These are phyloP conservation scores for Eulemur rufifrons DNA, from an alignment of 2,113 vertebrate genomes.

Conservation along the genomic window DNA sequence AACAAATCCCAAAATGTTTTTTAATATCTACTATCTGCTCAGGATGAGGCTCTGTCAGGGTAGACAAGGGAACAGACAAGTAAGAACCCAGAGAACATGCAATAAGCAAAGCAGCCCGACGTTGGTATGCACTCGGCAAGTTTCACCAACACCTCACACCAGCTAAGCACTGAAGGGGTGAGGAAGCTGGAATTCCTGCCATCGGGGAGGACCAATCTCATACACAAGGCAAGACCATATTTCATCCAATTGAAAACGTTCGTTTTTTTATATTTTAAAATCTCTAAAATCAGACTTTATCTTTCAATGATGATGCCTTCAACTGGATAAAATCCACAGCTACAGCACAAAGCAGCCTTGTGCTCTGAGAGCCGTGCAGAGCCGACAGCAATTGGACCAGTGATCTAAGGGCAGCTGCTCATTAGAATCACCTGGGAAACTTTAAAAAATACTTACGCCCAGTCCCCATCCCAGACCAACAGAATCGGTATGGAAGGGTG, in stretches of 20 bases:
- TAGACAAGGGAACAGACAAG: background rate
- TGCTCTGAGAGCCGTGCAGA: background rate
- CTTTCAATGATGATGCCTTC: background rate
- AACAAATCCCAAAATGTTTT: background rate
- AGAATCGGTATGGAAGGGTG: background rate
- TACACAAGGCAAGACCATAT: background rate
- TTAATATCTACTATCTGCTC: background rate
- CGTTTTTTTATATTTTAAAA: background rate
- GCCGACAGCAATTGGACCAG: background rate
- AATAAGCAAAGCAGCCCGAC: background rate
- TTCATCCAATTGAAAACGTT: background rate
- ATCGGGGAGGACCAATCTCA: background rate
- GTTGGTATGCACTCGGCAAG: accelerated
- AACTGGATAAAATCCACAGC: background rate
- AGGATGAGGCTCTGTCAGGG: background rate
- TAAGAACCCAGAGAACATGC: background rate
- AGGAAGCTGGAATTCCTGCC: background rate
- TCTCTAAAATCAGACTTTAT: background rate
- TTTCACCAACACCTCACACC: background rate
- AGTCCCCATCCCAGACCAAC: background rate
- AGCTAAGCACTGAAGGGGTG: background rate
- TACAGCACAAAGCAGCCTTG: background rate
- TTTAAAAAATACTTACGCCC: background rate
- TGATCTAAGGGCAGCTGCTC: background rate
- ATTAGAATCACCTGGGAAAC: background rate